Evolutionary conservation across 2,113 vertebrate species (phyloP).

Genomic region (Lepus americanus): DNA sequence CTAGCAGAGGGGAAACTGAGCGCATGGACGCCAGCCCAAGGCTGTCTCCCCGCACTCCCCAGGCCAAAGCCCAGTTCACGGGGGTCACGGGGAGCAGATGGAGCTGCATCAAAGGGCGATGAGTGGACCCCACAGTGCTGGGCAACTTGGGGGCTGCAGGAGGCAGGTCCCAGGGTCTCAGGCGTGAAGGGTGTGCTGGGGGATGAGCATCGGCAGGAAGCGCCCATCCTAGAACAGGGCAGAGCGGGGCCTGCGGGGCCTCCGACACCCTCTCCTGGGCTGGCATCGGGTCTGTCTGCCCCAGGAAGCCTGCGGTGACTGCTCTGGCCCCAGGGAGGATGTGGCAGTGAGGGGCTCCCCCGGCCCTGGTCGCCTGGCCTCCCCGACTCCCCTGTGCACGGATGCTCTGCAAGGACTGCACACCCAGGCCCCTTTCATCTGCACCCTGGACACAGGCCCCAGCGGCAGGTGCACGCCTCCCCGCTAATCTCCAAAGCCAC

Average conservation of each 20-base stretch:
- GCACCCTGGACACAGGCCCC: background rate
- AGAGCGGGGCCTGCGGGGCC: too few species aligned
- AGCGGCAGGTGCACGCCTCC: background rate
- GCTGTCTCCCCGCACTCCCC: too few species aligned
- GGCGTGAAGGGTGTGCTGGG: too few species aligned
- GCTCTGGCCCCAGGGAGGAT: background rate
- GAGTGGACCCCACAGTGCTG: background rate
- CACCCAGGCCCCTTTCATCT: too few species aligned
- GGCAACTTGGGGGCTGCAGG: background rate
- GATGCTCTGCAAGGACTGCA: background rate
- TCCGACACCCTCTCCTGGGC: background rate
- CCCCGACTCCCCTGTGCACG: background rate
- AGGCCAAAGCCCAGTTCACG: too few species aligned
- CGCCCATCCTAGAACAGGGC: background rate
- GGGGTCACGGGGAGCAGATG: too few species aligned
- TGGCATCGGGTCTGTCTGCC: background rate
- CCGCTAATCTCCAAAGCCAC: conserved; percentile 3
- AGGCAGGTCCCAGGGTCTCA: background rate
- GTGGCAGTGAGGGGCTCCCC: too few species aligned
- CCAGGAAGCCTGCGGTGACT: background rate
- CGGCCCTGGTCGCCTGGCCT: background rate
- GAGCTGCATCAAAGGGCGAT: background rate
- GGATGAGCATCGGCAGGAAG: background rate
- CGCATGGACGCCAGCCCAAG: background rate
- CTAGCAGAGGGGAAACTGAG: background rate